Conservation (phyloP, 1,140 invertebrate species). For the Stegodyphus mimosarum region DNA sequence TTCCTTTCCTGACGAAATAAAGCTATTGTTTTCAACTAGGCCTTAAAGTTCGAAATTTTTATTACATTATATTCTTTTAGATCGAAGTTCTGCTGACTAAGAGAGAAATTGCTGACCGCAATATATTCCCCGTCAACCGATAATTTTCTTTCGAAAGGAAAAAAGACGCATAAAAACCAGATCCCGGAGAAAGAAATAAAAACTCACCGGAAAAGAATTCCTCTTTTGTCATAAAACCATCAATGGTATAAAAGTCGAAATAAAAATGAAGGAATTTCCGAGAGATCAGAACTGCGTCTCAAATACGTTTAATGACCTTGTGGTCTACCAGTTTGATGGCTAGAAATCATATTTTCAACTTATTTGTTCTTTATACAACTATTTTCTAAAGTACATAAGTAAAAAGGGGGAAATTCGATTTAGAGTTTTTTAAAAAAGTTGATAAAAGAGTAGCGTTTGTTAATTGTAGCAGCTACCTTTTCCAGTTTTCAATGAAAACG, state of each 20-base stretch:
- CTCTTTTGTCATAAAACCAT: conserved; percentile 30
- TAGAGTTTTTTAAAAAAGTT: too few relatives aligned
- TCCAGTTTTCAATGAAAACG: too few relatives aligned
- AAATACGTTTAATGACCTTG: conserved; percentile 33
- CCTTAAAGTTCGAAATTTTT: too few relatives aligned
- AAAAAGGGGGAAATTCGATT: not conserved
- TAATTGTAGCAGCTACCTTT: too few relatives aligned
- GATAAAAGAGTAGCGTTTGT: too few relatives aligned
- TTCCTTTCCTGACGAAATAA: too few relatives aligned
- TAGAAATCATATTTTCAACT: conserved; percentile 19
- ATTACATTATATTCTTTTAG: too few relatives aligned
- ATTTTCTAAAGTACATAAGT: not conserved
- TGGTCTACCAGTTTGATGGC: not conserved
- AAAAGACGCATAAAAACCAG: not conserved
- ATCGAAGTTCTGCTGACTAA: not conserved
- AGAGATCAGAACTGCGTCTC: not conserved
- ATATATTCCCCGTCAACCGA: not conserved
- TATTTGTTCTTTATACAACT: conserved; percentile 27
- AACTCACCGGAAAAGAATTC: not conserved
- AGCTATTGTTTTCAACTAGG: too few relatives aligned
- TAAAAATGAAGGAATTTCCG: not conserved
- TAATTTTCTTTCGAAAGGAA: not conserved
- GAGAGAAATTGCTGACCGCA: not conserved
- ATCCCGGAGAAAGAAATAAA: not conserved
- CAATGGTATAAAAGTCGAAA: conserved; percentile 17